Percentiles rank a stretch among this genome's conserved stretches.
Evolutionary conservation across 2,888 invertebrate genomes (phyloP).

Genomic region (Patella ulyssiponensis): DNA sequence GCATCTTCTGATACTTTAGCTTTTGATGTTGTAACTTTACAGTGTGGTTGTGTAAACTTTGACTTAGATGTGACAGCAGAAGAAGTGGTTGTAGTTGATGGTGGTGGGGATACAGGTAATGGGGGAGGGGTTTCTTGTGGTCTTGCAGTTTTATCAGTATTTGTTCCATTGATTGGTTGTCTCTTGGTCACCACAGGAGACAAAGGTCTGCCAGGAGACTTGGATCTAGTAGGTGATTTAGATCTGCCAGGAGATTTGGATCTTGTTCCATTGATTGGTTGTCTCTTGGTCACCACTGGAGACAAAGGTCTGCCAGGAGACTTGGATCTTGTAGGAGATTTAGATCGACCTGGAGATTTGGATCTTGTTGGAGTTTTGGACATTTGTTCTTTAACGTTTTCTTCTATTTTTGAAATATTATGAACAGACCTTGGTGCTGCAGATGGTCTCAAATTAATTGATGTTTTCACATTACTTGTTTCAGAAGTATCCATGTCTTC

Average conservation of each 20-base stretch:
- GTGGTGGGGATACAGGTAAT: slow-evolving; percentile 42
- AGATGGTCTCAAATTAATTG: slow-evolving; percentile 7
- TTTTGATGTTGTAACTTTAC: not conserved
- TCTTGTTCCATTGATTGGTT: not conserved
- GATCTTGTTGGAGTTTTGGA: slow-evolving; percentile 6
- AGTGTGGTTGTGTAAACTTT: slow-evolving; percentile 8
- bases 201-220: slow-evolving; percentile 2
- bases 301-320: slow-evolving; percentile 6
- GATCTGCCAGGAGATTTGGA: not conserved
- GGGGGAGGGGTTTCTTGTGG: slow-evolving; percentile 44
- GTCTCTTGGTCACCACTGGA: not conserved
- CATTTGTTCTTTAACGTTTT: slow-evolving; percentile 13
- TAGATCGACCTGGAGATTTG: slow-evolving; percentile 14
- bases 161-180: not conserved
- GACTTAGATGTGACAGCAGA: slow-evolving; percentile 17
- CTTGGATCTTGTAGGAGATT: slow-evolving; percentile 11
- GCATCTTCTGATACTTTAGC: not conserved
- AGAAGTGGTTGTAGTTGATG: slow-evolving; percentile 31
- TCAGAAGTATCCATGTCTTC: slow-evolving; percentile 49
- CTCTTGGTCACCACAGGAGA: not conserved
- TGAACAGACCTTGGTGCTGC: slow-evolving; percentile 36
- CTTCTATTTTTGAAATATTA: slow-evolving; percentile 25
- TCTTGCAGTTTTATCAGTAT: slow-evolving; percentile 11
- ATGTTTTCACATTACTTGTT: slow-evolving; percentile 14
- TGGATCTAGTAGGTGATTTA: slow-evolving; percentile 5